These are phyloP conservation scores for Ammodytes dubius DNA, from an alignment of 2,113 vertebrate species.

Conservation along the genomic window DNA sequence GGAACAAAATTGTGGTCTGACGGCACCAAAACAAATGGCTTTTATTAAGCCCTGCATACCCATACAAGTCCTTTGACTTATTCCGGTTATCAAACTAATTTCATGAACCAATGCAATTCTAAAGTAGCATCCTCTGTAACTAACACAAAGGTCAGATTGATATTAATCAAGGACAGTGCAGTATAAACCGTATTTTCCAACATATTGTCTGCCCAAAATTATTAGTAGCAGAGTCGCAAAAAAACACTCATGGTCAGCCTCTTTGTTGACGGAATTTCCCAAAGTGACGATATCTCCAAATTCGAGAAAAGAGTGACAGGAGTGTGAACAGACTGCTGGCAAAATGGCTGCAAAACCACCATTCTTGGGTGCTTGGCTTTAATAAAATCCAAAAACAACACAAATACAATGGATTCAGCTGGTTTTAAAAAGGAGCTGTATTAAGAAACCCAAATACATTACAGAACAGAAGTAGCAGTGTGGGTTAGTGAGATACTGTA, in stretches of 20 bases:
- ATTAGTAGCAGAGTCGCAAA: not conserved
- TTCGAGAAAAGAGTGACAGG: not conserved
- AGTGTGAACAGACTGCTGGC: not conserved
- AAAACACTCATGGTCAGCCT: not conserved
- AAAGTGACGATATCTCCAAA: not conserved
- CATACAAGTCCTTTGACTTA: not conserved
- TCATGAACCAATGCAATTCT: not conserved
- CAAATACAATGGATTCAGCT: not conserved
- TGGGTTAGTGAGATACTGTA: not conserved
- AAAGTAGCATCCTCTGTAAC: not conserved
- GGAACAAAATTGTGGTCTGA: too few relatives aligned
- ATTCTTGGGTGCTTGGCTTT: not conserved
- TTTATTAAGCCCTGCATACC: not conserved
- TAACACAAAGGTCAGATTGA: not conserved
- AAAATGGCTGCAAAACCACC: not conserved
- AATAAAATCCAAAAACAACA: conserved; percentile 6
- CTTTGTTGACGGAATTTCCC: not conserved
- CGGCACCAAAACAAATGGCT: not conserved
- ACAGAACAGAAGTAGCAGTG: not conserved
- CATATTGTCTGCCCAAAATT: not conserved
- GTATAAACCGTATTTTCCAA: not conserved
- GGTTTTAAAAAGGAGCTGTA: not conserved
- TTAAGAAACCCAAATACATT: not conserved
- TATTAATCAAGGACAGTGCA: not conserved
- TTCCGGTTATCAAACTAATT: not conserved